phyloP scores from a whole-genome alignment of 2,888 invertebrate genomes.

The Agonopterix arenella region DNA sequence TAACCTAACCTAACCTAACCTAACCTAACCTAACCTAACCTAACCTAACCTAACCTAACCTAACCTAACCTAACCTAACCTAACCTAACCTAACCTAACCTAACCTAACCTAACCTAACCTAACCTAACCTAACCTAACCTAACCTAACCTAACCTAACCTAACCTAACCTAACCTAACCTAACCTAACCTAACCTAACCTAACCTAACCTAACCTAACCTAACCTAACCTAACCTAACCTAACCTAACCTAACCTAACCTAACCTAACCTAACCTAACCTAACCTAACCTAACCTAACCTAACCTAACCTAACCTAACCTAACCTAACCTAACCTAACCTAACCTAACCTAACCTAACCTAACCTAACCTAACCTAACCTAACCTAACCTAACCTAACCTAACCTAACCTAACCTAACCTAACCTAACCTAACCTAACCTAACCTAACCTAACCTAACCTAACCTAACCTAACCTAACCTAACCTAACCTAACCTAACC shows the following conservation, averaged over 20 bases:
- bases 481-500: conserved; percentile 11
- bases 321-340: conserved; percentile 11
- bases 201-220: conserved; percentile 7
- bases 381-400: conserved; percentile 11
- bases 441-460: conserved; percentile 12
- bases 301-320: conserved; percentile 12
- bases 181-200: conserved; percentile 6
- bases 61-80: conserved; percentile 3
- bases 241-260: conserved; percentile 10
- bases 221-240: conserved; percentile 9
- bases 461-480: conserved; percentile 11
- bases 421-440: conserved; percentile 13
- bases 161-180: conserved; percentile 6
- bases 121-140: conserved; percentile 6
- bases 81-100: conserved; percentile 5
- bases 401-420: conserved; percentile 11
- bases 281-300: conserved; percentile 13
- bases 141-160: conserved; percentile 6
- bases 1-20: conserved; percentile 1
- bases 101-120: conserved; percentile 4
- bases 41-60: conserved; percentile 1
- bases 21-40: conserved; percentile 1
- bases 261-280: conserved; percentile 12
- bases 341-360: conserved; percentile 10
- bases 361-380: conserved; percentile 11